Percentiles rank a stretch among this genome's conserved stretches.
Evolutionary conservation across 2,797 vertebrate species (phyloP).

Genomic region (Bucorvus abyssinicus): DNA sequence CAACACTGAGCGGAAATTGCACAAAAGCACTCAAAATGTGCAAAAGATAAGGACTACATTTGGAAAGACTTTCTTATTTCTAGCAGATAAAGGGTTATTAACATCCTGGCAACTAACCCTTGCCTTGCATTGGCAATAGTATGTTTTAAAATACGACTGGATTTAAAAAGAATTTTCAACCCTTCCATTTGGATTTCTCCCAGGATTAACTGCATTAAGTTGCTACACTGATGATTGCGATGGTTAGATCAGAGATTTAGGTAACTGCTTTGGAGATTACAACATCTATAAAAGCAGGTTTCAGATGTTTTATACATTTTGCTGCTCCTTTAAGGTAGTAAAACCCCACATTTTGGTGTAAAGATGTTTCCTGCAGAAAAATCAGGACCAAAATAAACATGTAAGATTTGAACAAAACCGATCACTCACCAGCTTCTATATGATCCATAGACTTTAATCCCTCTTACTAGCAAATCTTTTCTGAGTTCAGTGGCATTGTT

Average conservation of each 20-base stretch:
- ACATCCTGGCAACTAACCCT: neutral
- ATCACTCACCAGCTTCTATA: slow-evolving; percentile 61
- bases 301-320: slow-evolving; percentile 29
- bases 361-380: slow-evolving; percentile 47
- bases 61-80: neutral
- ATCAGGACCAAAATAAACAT: slow-evolving; percentile 46
- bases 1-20: neutral
- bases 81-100: neutral
- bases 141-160: neutral
- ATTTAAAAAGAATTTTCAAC: neutral
- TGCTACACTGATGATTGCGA: neutral
- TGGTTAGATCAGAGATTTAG: neutral
- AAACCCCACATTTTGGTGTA: slow-evolving; percentile 7
- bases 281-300: neutral
- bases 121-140: neutral
- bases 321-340: slow-evolving; percentile 18
- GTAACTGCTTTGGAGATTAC: neutral
- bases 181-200: neutral
- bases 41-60: neutral
- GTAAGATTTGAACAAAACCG: slow-evolving; percentile 10
- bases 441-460: slow-evolving; percentile 51
- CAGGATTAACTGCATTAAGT: neutral
- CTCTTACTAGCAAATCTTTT: slow-evolving; percentile 20
- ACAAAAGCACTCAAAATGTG: neutral
- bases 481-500: slow-evolving; percentile 51